phyloP scores from a whole-genome alignment of 35 echinoderm and acorn worm genomes.

The Diadema setosum region DNA sequence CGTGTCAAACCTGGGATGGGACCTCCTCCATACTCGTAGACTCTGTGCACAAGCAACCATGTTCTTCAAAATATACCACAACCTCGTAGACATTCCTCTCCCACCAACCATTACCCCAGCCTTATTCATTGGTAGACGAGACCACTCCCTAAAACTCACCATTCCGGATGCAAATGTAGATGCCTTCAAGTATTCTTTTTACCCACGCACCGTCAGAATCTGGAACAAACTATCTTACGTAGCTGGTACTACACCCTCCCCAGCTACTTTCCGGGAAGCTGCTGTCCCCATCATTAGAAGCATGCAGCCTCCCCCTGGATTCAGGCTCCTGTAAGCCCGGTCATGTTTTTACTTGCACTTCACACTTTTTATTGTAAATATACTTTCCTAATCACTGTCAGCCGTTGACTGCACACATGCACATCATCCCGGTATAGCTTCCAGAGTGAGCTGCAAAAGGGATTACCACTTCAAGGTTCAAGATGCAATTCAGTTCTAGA shows the following conservation, averaged over 20 bases:
- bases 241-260: not conserved
- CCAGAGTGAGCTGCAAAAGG: not conserved
- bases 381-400: not conserved
- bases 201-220: not conserved
- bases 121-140: too few species aligned
- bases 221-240: not conserved
- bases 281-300: too few species aligned
- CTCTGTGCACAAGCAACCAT: not conserved
- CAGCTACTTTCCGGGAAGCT: not conserved
- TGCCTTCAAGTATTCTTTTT: not conserved
- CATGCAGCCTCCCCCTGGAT: not conserved
- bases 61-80: too few species aligned
- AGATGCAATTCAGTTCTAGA: not conserved
- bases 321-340: not conserved
- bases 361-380: not conserved
- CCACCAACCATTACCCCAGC: too few species aligned
- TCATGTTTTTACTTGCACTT: not conserved
- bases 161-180: not conserved
- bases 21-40: not conserved
- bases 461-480: not conserved
- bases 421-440: too few species aligned
- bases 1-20: not conserved
- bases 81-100: too few species aligned
- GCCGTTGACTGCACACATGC: not conserved
- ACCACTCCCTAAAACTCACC: not conserved